These are phyloP conservation scores for Trichonephila clavipes DNA, from an alignment of 1,140 invertebrate species.

Conservation along the genomic window DNA sequence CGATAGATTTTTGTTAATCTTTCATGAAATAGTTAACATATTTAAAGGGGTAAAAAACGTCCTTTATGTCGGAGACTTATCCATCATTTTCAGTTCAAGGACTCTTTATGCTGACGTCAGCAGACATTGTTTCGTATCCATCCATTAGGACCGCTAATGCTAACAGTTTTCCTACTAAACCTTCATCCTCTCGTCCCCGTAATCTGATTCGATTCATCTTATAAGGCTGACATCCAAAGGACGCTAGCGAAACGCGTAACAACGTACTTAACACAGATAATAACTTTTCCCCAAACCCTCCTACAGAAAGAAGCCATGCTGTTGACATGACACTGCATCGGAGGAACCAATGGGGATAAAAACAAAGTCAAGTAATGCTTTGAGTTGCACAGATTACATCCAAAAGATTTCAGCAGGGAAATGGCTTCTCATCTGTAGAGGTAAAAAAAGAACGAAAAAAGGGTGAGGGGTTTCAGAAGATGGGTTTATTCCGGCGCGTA, in stretches of 20 bases:
- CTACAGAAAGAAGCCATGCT: constrained; percentile 54
- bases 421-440: constrained; percentile 56
- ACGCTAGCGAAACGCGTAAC: constrained; percentile 41
- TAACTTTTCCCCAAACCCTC: constrained; percentile 54
- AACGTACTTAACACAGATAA: constrained; percentile 69
- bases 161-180: constrained; percentile 15
- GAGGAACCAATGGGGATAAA: constrained; percentile 34
- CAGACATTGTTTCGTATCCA: constrained; percentile 52
- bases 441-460: background rate
- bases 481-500: constrained; percentile 22
- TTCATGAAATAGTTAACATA: no score
- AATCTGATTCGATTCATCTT: constrained; percentile 70
- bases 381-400: constrained; percentile 63
- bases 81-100: constrained; percentile 19
- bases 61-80: background rate
- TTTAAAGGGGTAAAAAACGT: background rate
- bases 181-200: background rate
- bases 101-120: constrained; percentile 35
- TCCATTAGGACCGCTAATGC: constrained; percentile 56
- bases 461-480: background rate
- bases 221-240: constrained; percentile 58
- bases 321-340: constrained; percentile 66
- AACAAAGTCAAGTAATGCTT: constrained; percentile 63
- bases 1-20: no score
- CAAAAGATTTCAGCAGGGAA: constrained; percentile 57